A percentile compares a stretch with the other conserved stretches of the same genome.
Conservation (phyloP, 2,113 vertebrate species). For the Eira barbara region DNA sequence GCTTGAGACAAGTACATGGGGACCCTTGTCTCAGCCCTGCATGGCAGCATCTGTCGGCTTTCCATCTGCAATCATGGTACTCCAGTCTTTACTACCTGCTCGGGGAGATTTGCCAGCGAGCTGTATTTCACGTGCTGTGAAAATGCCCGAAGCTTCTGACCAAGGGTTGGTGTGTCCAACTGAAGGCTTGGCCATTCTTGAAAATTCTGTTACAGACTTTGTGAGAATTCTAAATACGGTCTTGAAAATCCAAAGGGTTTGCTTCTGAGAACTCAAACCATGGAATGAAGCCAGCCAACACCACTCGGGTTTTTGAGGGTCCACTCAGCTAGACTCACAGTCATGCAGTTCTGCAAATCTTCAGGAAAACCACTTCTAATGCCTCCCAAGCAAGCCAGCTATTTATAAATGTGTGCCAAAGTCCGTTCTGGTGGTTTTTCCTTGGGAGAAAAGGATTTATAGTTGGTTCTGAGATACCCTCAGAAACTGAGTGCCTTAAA, state of each 20-base stretch:
- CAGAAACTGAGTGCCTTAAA: neutral
- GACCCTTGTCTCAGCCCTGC: neutral
- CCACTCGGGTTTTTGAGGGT: neutral
- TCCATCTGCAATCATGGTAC: neutral
- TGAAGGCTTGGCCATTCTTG: neutral
- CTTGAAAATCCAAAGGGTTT: neutral
- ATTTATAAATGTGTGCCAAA: neutral
- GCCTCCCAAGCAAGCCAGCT: neutral
- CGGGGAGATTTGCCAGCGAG: neutral
- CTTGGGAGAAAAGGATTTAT: neutral
- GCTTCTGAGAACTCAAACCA: neutral
- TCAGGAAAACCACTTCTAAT: neutral
- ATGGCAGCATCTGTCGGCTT: accelerated
- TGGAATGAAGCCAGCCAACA: neutral
- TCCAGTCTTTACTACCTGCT: no score
- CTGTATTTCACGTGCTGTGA: neutral
- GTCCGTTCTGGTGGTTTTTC: neutral
- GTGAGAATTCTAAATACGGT: neutral
- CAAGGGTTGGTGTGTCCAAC: neutral
- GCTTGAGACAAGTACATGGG: neutral
- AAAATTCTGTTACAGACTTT: neutral
- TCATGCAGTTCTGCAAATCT: neutral
- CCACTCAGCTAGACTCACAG: neutral
- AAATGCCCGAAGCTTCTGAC: neutral
- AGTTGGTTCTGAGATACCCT: neutral